phyloP scores from a whole-genome alignment of 37 sponge, comb jelly and placozoan species.

The Hormiphora californensis region DNA sequence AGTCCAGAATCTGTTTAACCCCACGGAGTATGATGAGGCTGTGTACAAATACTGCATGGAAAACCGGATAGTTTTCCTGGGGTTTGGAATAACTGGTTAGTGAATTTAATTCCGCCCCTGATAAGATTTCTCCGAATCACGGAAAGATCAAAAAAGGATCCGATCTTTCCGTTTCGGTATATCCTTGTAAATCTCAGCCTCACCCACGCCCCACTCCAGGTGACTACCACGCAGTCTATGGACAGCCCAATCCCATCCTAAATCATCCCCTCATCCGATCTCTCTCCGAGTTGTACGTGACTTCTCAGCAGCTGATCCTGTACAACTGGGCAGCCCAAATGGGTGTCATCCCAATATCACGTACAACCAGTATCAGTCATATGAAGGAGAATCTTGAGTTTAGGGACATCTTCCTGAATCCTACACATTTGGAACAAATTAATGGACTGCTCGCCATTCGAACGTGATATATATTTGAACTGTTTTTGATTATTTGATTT shows the following conservation, averaged over 20 bases:
- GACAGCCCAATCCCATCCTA: not conserved
- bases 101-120: no score
- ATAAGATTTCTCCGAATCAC: no score
- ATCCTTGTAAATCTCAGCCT: not conserved
- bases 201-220: not conserved
- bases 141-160: not conserved
- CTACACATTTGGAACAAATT: not conserved
- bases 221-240: not conserved
- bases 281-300: not conserved
- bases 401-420: not conserved
- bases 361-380: not conserved
- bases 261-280: not conserved
- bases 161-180: not conserved
- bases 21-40: not conserved
- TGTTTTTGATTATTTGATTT: no score
- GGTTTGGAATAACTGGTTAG: not conserved
- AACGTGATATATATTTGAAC: no score
- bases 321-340: slow-evolving; percentile 35
- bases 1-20: slow-evolving; percentile 4
- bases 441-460: no score
- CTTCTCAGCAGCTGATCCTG: not conserved
- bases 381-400: slow-evolving; percentile 3
- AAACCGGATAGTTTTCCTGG: not conserved
- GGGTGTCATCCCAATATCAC: not conserved
- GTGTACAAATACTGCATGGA: not conserved